These are phyloP conservation scores for Corythornis cristatus DNA, from an alignment of 2,113 vertebrate species.

Conservation along the genomic window DNA sequence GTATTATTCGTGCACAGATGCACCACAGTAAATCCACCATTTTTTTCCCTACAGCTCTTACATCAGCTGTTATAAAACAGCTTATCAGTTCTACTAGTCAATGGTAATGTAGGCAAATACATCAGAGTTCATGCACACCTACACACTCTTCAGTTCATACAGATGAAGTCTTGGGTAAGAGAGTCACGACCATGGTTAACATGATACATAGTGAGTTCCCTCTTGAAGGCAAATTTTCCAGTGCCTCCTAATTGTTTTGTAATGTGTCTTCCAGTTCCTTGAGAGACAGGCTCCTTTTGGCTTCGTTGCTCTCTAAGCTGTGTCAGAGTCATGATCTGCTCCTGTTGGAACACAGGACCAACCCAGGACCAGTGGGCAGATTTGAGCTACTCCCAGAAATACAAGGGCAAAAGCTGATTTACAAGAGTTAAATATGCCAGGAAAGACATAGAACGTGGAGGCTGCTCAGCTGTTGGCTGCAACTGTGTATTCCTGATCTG, in stretches of 20 bases:
- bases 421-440: not conserved
- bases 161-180: not conserved
- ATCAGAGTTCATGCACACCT: not conserved
- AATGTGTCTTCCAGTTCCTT: not conserved
- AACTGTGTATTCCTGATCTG: not conserved
- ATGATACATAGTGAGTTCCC: not conserved
- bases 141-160: not conserved
- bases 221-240: not conserved
- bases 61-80: not conserved
- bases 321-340: accelerated
- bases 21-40: not conserved
- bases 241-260: not conserved
- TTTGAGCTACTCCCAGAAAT: not conserved
- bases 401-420: not conserved
- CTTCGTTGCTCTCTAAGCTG: not conserved
- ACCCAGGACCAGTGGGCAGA: not conserved
- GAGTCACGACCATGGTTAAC: not conserved
- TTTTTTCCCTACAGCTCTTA: not conserved
- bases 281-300: not conserved
- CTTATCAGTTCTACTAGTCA: not conserved
- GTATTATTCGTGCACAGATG: not conserved
- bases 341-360: not conserved
- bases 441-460: not conserved
- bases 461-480: not conserved
- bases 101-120: not conserved